These are phyloP conservation scores for Chunga burmeisteri DNA, from an alignment of 2,113 vertebrate genomes.

Conservation along the genomic window DNA sequence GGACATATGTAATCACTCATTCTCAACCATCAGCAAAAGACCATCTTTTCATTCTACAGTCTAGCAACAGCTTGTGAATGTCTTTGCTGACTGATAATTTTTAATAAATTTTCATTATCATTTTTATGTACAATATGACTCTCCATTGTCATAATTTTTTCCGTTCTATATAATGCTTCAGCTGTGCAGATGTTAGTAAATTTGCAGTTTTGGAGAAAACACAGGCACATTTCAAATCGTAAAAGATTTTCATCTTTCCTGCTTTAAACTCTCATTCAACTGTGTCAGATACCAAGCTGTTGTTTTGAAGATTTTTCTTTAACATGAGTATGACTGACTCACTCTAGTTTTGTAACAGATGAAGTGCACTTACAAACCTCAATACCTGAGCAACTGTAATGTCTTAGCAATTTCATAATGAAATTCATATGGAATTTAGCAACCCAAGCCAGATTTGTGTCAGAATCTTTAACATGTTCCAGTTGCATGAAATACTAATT, in stretches of 20 bases:
- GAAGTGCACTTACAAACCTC: slow-evolving; percentile 64
- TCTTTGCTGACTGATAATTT: neutral
- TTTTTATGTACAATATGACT: neutral
- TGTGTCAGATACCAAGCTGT: neutral
- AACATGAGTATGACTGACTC: neutral
- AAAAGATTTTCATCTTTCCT: neutral
- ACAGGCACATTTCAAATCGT: neutral
- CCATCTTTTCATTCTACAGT: neutral
- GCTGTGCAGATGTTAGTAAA: neutral
- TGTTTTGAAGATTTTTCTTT: slow-evolving; percentile 15
- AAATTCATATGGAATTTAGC: slow-evolving; percentile 80
- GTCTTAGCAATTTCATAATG: slow-evolving; percentile 77
- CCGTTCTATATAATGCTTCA: neutral
- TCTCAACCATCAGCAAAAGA: neutral
- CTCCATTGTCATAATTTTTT: neutral
- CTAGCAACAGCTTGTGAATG: neutral
- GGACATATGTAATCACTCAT: neutral
- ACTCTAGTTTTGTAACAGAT: slow-evolving; percentile 47
- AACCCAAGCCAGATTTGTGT: slow-evolving; percentile 79
- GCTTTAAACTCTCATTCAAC: neutral
- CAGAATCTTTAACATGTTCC: slow-evolving; percentile 78
- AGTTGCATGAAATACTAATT: slow-evolving; percentile 81
- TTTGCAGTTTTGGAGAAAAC: neutral
- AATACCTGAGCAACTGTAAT: slow-evolving; percentile 76
- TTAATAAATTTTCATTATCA: neutral